These are phyloP conservation scores for Pomacea canaliculata DNA, from an alignment of 2,888 invertebrate species.

Conservation along the genomic window DNA sequence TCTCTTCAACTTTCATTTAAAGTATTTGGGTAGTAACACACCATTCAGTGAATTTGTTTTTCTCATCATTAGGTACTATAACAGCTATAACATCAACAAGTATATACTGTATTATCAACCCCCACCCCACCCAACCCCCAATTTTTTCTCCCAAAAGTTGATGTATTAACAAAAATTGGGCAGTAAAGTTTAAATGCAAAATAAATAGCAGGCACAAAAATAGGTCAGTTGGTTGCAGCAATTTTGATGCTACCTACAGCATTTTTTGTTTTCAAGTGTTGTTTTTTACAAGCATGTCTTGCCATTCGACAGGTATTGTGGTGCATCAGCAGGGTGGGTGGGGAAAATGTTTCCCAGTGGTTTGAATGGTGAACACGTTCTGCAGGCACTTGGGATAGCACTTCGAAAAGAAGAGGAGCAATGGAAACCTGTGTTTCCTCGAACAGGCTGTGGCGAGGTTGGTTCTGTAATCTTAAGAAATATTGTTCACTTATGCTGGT, in stretches of 20 bases:
- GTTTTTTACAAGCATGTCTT: not conserved
- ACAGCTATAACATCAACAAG: too few relatives aligned
- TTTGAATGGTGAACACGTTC: slow-evolving; percentile 58
- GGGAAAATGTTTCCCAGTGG: slow-evolving; percentile 59
- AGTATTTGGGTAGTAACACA: too few relatives aligned
- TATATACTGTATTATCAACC: too few relatives aligned
- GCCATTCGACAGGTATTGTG: slow-evolving; percentile 41
- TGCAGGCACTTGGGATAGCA: slow-evolving; percentile 60
- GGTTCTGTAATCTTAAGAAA: not conserved
- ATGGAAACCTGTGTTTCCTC: slow-evolving; percentile 53
- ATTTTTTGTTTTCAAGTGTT: not conserved
- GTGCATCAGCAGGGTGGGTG: slow-evolving; percentile 42
- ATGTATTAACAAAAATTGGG: too few relatives aligned
- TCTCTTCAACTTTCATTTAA: too few relatives aligned
- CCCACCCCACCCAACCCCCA: too few relatives aligned
- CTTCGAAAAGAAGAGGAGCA: slow-evolving; percentile 55
- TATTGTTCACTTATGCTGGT: not conserved
- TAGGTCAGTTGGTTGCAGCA: too few relatives aligned
- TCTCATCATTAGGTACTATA: too few relatives aligned
- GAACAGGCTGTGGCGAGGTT: slow-evolving; percentile 26
- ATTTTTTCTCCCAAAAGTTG: too few relatives aligned
- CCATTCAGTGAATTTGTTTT: too few relatives aligned
- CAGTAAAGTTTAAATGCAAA: too few relatives aligned
- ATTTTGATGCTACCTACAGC: not conserved
- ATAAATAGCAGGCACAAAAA: too few relatives aligned